phyloP scores from a whole-genome alignment of 1,140 invertebrate species.

The Drosophila kikkawai region DNA sequence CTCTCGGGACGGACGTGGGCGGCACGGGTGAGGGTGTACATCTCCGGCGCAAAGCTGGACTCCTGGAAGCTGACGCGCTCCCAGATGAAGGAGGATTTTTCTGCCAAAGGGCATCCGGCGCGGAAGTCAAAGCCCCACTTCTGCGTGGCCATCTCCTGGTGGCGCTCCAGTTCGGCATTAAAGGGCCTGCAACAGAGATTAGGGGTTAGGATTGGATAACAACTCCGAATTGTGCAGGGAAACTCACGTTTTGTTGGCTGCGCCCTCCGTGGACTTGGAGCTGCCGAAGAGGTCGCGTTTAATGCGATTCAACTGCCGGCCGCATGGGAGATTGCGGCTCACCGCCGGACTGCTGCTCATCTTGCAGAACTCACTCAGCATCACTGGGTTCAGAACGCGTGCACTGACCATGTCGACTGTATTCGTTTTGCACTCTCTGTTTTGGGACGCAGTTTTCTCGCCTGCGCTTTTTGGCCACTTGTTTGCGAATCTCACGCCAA shows the following conservation, averaged over 20 bases:
- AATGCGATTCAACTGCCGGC: slow-evolving; percentile 73
- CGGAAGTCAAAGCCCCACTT: slow-evolving; percentile 85
- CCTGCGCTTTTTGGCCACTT: slow-evolving; percentile 55
- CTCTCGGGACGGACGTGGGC: slow-evolving; percentile 72
- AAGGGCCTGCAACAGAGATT: slow-evolving; percentile 48
- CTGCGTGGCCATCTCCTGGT: slow-evolving; percentile 72
- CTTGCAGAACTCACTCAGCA: slow-evolving; percentile 72
- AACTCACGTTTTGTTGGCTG: slow-evolving; percentile 73
- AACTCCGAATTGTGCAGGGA: not conserved
- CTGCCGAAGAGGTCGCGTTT: slow-evolving; percentile 81
- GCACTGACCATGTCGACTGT: slow-evolving; percentile 77
- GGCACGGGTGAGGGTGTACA: slow-evolving; percentile 82
- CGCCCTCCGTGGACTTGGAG: slow-evolving; percentile 27
- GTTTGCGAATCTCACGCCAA: slow-evolving; percentile 66
- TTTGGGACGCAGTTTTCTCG: slow-evolving; percentile 64
- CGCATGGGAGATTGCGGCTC: slow-evolving; percentile 65
- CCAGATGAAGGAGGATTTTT: slow-evolving; percentile 71
- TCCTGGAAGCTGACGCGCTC: slow-evolving; percentile 80
- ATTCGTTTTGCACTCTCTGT: slow-evolving; percentile 28
- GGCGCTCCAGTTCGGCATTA: slow-evolving; percentile 71
- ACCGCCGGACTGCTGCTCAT: slow-evolving; percentile 67
- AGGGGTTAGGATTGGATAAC: not conserved
- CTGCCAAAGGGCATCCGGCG: slow-evolving; percentile 63
- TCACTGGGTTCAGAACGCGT: slow-evolving; percentile 72
- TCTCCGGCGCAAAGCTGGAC: slow-evolving; percentile 68